Base-by-base conservation (phyloP, 92 coral and sea anemone genomes). In the Virgularia gustaviana region DNA sequence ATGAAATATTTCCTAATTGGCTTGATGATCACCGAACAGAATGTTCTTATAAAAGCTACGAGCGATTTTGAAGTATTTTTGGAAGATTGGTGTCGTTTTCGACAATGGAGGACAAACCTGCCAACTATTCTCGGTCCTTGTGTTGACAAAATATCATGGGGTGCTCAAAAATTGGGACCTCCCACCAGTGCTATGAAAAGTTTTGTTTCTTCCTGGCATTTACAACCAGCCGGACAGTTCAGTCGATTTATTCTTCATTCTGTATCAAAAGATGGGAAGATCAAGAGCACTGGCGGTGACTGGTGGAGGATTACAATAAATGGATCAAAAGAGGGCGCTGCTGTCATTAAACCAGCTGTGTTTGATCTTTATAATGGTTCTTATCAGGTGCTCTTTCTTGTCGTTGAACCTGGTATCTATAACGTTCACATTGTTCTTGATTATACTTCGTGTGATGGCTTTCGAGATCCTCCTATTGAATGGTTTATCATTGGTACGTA, bases 201-300 rank as follows among this genome's bases (percentile, higher is more conserved):
- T 72, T 78, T 51, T 12, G 76, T 94, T 23, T 79, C 89, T 3
- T 65, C 44, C 0, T 84, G 88, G 49, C 65, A 79, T 7, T 70
- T 89, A 43, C 77, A 75, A 24, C 90, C 99, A 10, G 92, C 99
- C 8, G 99, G 99, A 19, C 87, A 94, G 51, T 94, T 94, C 54
- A 94, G 99, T 72, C 91, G 96, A 36, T 94, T 94, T 73, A 51
- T 64, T n/a, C 89, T 94, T 51, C 86, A 75, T 55, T 53, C 99
- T 6, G 86, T 77, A 63, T 87, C 94, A 19, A 16, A 18, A 0
- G 85, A 86, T 36, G 90, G 94, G 3, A 61, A 51, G 43, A 51
- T 75, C 64, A 94, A 94, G 76, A 66, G 67, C 20, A 60, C 86
- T 25, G 99, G 99, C 29, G 96, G 96, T 20, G 99, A 94, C 74